These are phyloP conservation scores for Morbakka virulenta DNA, from an alignment of 30 jellyfish, hydroid and myxozoan genomes.

Conservation along the genomic window DNA sequence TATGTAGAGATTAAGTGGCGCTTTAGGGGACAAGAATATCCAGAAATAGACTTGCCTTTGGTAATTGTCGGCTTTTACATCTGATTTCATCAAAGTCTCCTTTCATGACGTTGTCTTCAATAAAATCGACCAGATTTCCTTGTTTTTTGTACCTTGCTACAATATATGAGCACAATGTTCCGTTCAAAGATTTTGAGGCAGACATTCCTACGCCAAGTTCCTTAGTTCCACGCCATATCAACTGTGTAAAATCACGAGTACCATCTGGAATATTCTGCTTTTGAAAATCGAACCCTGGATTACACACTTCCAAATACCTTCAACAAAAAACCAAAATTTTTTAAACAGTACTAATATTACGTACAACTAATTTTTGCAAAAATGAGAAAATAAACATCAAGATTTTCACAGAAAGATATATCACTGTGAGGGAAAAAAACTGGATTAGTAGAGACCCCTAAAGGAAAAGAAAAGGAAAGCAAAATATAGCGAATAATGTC, in stretches of 20 bases:
- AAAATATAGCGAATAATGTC: too few relatives aligned
- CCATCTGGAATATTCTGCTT: constrained; percentile 82
- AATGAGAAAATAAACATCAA: neutral
- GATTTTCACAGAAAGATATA: too few relatives aligned
- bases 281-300: constrained; percentile 85
- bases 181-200: constrained; percentile 72
- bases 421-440: neutral
- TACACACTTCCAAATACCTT: constrained; percentile 93
- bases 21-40: too few relatives aligned
- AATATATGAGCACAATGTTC: constrained; percentile 79
- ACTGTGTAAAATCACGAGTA: constrained; percentile 94
- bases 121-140: constrained; percentile 72
- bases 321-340: neutral
- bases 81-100: constrained; percentile 63
- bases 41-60: too few relatives aligned
- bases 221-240: constrained; percentile 81
- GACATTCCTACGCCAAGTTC: constrained; percentile 91
- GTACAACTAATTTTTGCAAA: neutral
- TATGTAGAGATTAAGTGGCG: too few relatives aligned
- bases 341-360: neutral
- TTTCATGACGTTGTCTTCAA: constrained; percentile 56
- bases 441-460: too few relatives aligned
- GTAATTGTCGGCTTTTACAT: constrained; percentile 1
- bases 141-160: constrained; percentile 93
- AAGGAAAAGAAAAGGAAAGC: too few relatives aligned